Conservation (phyloP, 2,113 vertebrate genomes). For the Cheilinus undulatus region DNA sequence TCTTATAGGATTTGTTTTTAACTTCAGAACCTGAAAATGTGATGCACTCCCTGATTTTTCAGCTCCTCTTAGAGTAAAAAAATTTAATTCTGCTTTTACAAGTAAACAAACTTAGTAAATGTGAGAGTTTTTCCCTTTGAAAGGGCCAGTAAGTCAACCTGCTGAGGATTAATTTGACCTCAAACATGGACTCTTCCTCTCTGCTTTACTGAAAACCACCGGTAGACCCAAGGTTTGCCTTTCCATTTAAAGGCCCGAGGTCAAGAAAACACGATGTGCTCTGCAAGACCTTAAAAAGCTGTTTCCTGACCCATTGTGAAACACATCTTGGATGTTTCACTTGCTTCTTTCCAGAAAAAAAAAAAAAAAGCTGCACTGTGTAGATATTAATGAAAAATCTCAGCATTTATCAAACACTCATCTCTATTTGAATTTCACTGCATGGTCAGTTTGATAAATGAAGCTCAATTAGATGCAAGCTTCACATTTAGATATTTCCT, state of each 20-base stretch:
- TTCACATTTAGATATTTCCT: conserved; percentile 11
- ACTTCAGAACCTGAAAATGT: neutral
- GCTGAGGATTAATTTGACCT: conserved; percentile 3
- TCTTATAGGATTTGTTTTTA: no score
- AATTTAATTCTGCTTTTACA: conserved; percentile 6
- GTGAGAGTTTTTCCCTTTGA: neutral
- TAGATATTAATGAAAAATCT: neutral
- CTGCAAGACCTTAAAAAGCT: conserved; percentile 16
- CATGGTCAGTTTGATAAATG: conserved; percentile 24
- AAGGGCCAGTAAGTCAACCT: neutral
- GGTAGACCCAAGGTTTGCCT: conserved; percentile 26
- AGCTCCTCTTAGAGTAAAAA: neutral
- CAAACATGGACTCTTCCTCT: neutral
- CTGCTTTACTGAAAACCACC: conserved; percentile 3
- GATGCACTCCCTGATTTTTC: neutral
- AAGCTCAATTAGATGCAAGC: conserved; percentile 12
- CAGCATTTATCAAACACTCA: conserved; percentile 2
- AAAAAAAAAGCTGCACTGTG: neutral
- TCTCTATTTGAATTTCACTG: neutral
- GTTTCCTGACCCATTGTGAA: conserved; percentile 28
- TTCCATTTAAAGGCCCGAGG: conserved; percentile 23
- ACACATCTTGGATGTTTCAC: neutral
- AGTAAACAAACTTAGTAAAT: conserved; percentile 15
- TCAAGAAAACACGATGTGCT: conserved; percentile 44
- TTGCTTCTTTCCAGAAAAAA: conserved; percentile 7